Base-by-base conservation (phyloP, 2,113 vertebrate species). In the Periophthalmus modestus region DNA sequence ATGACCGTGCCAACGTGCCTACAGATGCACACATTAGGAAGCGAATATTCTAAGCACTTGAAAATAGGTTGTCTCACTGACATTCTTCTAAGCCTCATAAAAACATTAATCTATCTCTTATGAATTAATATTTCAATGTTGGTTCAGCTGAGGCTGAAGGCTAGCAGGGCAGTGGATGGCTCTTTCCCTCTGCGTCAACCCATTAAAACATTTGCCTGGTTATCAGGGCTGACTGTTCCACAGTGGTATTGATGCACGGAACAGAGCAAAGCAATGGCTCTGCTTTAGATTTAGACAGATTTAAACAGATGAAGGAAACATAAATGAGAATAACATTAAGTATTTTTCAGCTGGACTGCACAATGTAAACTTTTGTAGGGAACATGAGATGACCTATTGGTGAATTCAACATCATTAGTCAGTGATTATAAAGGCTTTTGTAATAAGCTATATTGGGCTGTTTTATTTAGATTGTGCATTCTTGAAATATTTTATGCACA, bases 41-140 rank as follows among this genome's bases (percentile, higher is more conserved):
- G 14, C 7, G 24, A 59, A 28, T 59, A 28, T 28, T 15, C 4
- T 13, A 24, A 24, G 68, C 63, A 66, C 73, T 81, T 71, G 82
- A 84, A 81, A 92, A 92, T 88, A 81, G 90, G 91, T 93, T 84
- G 46, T 87, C 85, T 93, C 87, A 90, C 85, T 92, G 91, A 93
- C 92, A 91, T 90, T 94, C 85, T 92, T 94, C 71, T 80, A 73
- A 47, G 52, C 66, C 75, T 93, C 88, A 81, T 89, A 78, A 92
- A 91, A 21, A 92, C 90, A 89, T 89, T 86, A 71, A 86, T 73
- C 74, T 66, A 72, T 88, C 86, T 83, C 90, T 83, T 75, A 55
- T 71, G 73, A 82, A 89, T 91, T 77, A 91, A 92, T 92, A 88
- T 92, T 91, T 92, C 76, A 93, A 74, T 66, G 70, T 59, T 68